Base-by-base conservation (phyloP, 2,888 invertebrate species). In the Andrena camellia region DNA sequence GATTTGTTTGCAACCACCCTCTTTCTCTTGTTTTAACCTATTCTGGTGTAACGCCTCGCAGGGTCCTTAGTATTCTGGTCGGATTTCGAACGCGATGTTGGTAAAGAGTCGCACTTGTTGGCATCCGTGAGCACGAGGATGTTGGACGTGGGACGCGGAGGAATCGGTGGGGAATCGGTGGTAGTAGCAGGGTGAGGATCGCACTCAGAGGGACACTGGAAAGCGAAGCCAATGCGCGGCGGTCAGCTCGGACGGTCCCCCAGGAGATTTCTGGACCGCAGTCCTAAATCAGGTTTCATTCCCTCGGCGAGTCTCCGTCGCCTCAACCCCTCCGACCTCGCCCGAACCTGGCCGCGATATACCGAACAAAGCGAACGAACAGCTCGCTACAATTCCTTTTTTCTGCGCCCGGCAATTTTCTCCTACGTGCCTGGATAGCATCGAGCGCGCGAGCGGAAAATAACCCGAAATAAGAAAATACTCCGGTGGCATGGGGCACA, bases 221-320 rank as follows among this genome's bases (percentile, higher is more conserved):
- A 91, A 92, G 91, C 90, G 91, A 91, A 92, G 92, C 90, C 92
- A 92, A 91, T 90, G 89, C 90, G 86, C 91, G 88, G 89, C 90
- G 93, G 93, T 92, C 92, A 92, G 92, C 87, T 90, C 89, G 90
- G 91, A 90, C 86, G 87, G 85, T 92, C 93, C 91, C 92, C 86
- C 81, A 92, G 89, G 93, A 92, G 91, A 91, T 92, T 92, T 91
- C 92, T 89, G 90, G 87, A 92, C 93, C 93, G 91, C 93, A 93
- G 91, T 92, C 91, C 93, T 93, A 93, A 94, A 93, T 94, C 93
- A 93, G 93, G 93, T 94, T 93, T 92, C 92, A 91, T 90, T 93
- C 91, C 92, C 90, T 89, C 81, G 85, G 87, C 86, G 90, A 87
- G 88, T 91, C 89, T 88, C 90, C 86, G 74, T 83, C 88, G 86